Evolutionary conservation across 2,888 invertebrate species (phyloP).

Genomic region (Nomada ferruginata): DNA sequence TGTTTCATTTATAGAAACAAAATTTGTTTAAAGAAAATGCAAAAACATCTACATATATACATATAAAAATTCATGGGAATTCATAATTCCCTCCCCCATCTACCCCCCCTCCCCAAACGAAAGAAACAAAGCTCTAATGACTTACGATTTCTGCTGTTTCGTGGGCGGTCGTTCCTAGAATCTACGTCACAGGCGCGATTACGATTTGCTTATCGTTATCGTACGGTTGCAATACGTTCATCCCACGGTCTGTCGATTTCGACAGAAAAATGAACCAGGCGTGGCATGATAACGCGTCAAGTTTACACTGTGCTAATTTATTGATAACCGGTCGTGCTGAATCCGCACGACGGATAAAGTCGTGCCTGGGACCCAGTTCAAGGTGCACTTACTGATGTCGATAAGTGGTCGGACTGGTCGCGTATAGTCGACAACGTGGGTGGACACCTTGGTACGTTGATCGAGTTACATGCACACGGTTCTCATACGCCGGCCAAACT

Average conservation of each 20-base stretch:
- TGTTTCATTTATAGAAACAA: too few species aligned
- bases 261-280: slow-evolving; percentile 16
- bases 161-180: slow-evolving; percentile 31
- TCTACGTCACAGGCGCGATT: slow-evolving; percentile 7
- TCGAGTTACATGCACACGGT: slow-evolving; percentile 30
- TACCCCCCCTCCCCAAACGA: not conserved
- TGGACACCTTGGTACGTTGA: slow-evolving; percentile 54
- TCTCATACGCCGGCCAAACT: not conserved
- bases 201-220: slow-evolving; percentile 57
- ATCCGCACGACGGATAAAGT: slow-evolving; percentile 53
- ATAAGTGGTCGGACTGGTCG: slow-evolving; percentile 54
- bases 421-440: slow-evolving; percentile 47
- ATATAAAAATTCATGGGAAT: too few species aligned
- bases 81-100: too few species aligned
- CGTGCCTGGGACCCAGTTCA: slow-evolving; percentile 39
- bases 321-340: slow-evolving; percentile 33
- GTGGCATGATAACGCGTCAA: slow-evolving; percentile 41
- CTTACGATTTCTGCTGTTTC: not conserved
- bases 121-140: not conserved
- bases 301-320: slow-evolving; percentile 45
- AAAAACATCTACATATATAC: too few species aligned
- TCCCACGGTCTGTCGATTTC: slow-evolving; percentile 50
- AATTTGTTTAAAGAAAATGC: too few species aligned
- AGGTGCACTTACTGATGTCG: slow-evolving; percentile 52
- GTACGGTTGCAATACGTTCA: slow-evolving; percentile 2